Conservation (phyloP, 2,797 vertebrate genomes). For the Distichodus sexfasciatus region DNA sequence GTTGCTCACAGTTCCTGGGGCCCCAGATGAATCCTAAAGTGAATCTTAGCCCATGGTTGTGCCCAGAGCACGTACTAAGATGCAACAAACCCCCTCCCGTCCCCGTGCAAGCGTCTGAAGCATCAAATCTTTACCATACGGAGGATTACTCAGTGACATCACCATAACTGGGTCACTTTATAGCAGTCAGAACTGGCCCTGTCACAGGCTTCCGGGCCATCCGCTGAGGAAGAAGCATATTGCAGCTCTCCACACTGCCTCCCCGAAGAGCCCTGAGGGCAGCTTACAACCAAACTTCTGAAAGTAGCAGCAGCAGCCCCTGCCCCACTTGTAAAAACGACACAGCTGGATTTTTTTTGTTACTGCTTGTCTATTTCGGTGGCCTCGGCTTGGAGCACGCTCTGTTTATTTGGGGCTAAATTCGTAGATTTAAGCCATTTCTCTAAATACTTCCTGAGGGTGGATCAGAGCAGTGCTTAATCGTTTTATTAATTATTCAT, state of each 20-base stretch:
- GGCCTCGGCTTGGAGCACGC: not conserved
- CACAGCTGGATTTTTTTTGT: constrained; percentile 14
- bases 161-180: constrained; percentile 43
- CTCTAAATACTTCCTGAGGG: not conserved
- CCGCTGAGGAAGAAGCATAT: constrained; percentile 37
- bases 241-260: constrained; percentile 27
- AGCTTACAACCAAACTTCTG: constrained; percentile 35
- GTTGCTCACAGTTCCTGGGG: constrained; percentile 11
- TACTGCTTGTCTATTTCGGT: constrained; percentile 2
- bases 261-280: constrained; percentile 31
- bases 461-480: not conserved
- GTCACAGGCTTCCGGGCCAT: constrained; percentile 37
- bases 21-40: constrained; percentile 24
- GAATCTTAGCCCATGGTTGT: constrained; percentile 33
- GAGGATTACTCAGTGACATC: constrained; percentile 39
- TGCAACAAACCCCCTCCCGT: constrained; percentile 18
- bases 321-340: not conserved
- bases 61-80: constrained; percentile 44
- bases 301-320: constrained; percentile 7
- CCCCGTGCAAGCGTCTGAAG: constrained; percentile 25
- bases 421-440: not conserved
- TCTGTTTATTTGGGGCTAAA: constrained; percentile 8
- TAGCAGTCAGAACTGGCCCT: constrained; percentile 29
- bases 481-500: constrained; percentile 16
- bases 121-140: constrained; percentile 38